Evolutionary conservation across 2,888 invertebrate genomes (phyloP).

Genomic region (Tupiocoris notatus): DNA sequence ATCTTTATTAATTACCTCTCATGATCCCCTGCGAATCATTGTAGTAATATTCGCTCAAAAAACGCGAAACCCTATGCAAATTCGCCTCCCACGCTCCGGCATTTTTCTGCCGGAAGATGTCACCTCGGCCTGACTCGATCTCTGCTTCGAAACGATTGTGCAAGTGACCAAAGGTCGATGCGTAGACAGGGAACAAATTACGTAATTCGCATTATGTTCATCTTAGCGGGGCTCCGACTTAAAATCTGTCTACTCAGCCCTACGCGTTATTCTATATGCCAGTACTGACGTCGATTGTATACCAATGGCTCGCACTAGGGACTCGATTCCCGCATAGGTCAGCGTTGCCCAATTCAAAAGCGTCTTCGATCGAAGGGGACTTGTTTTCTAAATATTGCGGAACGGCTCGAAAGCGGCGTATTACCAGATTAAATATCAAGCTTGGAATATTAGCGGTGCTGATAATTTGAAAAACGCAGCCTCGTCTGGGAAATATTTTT

Average conservation of each 20-base stretch:
- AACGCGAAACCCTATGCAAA: too few species aligned
- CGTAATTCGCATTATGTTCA: conserved; percentile 23
- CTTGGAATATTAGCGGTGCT: too few species aligned
- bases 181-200: conserved; percentile 23
- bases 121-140: background rate
- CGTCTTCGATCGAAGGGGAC: conserved; percentile 9
- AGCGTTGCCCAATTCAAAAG: background rate
- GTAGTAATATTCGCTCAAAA: too few species aligned
- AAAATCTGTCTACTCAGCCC: background rate
- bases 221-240: background rate
- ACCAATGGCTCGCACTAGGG: background rate
- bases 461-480: too few species aligned
- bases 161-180: conserved; percentile 26
- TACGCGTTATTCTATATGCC: background rate
- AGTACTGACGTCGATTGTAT: background rate
- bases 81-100: background rate
- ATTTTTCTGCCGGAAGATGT: conserved; percentile 19
- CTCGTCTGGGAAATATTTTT: too few species aligned
- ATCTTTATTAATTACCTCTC: too few species aligned
- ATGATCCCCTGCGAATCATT: too few species aligned
- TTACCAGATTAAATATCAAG: too few species aligned
- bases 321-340: background rate
- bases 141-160: conserved; percentile 6
- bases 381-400: conserved; percentile 8
- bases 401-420: background rate